Evolutionary conservation across 2,888 invertebrate genomes (phyloP), one percentile per base, ranked within the genome.

Genomic region (Xestia c-nigrum): DNA sequence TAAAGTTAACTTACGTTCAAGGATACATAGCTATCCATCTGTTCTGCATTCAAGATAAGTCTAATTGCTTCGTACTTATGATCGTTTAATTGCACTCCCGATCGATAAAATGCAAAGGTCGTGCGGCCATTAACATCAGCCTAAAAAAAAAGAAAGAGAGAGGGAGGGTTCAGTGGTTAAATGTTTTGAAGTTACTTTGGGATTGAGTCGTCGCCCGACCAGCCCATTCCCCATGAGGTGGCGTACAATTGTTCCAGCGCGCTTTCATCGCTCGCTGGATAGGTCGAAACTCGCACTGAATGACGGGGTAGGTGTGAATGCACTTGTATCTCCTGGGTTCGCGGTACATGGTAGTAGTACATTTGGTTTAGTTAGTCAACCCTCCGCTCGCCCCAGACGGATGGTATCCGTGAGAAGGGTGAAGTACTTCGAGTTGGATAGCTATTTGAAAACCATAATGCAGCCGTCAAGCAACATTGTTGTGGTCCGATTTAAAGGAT

Each of bases 51-150:
- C n/a, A 21, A 65, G 77, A 77, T 76, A 76, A 76, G 16, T 19
- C 24, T 47, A 24, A 66, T 31, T 47, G 55, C 50, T 21, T 38
- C 43, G 47, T n/a, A 43, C 63, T 50, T 31, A 43, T 67, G 78
- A 59, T 57, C 31, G 40, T 19, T 50, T 24, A 31, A 43, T 78
- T 64, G 64, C 71, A 80, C 73, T 66, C n/a, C n/a, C 16, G 46
- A 72, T 72, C 52, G 80, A 72, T 66, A 66, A 31, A 31, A 40
- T 40, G 31, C 52, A 67, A 55, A 78, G 74, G 80, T 78, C 80
- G 52, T 4, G n/a, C 24, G 46, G 50, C 12, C 80, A 47, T 40
- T 72, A 72, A 59, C 79, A 19, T 55, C 40, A n/a, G 19, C 19
- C 46, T 40, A 40, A 40, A 40, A 40, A 40, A 40, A 40, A 6